Conservation (phyloP, 2,888 invertebrate species). For the Psylliodes chrysocephalus region DNA sequence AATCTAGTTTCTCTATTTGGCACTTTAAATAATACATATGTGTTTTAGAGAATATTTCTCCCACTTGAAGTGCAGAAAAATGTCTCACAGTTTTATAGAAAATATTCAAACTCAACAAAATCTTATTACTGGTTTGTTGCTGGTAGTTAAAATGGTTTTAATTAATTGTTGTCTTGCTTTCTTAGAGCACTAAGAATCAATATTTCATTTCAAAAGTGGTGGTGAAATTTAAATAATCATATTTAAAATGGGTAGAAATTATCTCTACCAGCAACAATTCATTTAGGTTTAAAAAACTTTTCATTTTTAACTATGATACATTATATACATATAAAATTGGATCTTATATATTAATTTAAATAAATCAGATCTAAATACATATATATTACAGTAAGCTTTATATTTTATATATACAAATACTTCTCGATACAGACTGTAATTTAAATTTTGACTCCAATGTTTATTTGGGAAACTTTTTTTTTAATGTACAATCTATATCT, state of each 20-base stretch:
- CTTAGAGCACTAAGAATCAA: too few relatives aligned
- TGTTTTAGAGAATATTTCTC: conserved; percentile 6
- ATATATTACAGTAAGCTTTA: conserved; percentile 24
- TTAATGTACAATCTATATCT: not conserved
- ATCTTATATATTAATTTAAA: conserved; percentile 2
- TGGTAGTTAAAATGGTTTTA: too few relatives aligned
- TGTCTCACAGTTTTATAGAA: conserved; percentile 8
- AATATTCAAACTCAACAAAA: not conserved
- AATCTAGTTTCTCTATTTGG: conserved; percentile 20
- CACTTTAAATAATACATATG: conserved; percentile 23
- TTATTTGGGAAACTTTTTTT: not conserved
- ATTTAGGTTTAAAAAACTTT: conserved; percentile 8
- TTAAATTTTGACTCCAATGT: too few relatives aligned
- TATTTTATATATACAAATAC: conserved; percentile 24
- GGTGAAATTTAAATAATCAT: too few relatives aligned
- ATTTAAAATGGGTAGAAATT: too few relatives aligned
- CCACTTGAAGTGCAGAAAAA: conserved; percentile 1
- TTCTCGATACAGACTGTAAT: too few relatives aligned
- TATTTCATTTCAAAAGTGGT: too few relatives aligned
- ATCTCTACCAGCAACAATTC: not conserved
- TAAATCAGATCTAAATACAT: conserved; percentile 24
- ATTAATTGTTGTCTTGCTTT: too few relatives aligned
- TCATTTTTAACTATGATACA: conserved; percentile 22
- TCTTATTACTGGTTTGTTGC: not conserved
- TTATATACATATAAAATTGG: conserved; percentile 24